A percentile compares a stretch with the other conserved stretches of the same genome.
These are phyloP conservation scores for Forbesichthys agassizii DNA, from an alignment of 2,113 vertebrate genomes.

Conservation along the genomic window DNA sequence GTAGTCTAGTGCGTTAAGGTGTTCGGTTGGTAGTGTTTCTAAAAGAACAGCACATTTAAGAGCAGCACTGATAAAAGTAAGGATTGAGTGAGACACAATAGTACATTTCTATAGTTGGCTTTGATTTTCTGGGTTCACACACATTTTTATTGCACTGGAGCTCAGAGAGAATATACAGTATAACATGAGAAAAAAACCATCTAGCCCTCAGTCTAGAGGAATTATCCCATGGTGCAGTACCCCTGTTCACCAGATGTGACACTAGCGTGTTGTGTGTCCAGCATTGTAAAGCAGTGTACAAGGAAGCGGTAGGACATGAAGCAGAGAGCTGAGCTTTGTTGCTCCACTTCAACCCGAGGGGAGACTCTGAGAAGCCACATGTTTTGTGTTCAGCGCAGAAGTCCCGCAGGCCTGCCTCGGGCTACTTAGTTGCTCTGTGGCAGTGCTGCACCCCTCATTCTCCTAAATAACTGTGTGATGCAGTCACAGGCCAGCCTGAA, in stretches of 20 bases:
- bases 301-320: not conserved
- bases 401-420: conserved; percentile 30
- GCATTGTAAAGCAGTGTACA: not conserved
- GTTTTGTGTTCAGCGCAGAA: conserved; percentile 30
- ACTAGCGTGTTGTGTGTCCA: not conserved
- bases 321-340: not conserved
- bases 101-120: too few species aligned
- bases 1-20: too few species aligned
- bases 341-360: conserved; percentile 21
- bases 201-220: too few species aligned
- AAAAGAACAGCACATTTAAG: not conserved
- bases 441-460: conserved; percentile 7
- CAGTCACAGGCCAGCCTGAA: conserved; percentile 39
- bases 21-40: too few species aligned
- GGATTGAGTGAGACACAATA: not conserved
- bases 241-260: not conserved
- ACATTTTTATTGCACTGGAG: not conserved
- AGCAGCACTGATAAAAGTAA: not conserved
- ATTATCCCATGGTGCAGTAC: not conserved
- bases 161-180: not conserved
- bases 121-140: too few species aligned
- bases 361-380: not conserved
- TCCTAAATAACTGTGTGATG: conserved; percentile 42
- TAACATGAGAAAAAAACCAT: not conserved
- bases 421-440: conserved; percentile 12